Evolutionary conservation across 30 jellyfish, hydroid and myxozoan species (phyloP).

Genomic region (Phacellophora camtschatica): DNA sequence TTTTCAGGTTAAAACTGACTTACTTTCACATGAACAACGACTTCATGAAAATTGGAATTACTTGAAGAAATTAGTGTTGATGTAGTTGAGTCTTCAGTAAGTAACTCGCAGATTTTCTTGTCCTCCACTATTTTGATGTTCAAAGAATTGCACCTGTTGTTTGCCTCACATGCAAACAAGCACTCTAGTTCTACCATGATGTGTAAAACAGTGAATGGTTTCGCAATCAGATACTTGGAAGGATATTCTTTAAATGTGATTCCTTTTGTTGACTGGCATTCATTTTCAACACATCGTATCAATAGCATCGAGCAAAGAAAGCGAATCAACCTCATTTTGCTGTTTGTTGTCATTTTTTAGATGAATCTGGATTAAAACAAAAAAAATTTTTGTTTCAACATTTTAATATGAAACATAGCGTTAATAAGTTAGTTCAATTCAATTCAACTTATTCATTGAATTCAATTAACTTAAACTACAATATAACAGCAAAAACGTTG

Average conservation of each 20-base stretch:
- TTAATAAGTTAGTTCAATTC: no score
- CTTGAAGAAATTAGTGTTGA: not conserved
- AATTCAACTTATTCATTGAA: no score
- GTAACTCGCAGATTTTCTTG: slow-evolving; percentile 26
- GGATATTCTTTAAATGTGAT: not conserved
- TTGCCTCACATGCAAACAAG: slow-evolving; percentile 17
- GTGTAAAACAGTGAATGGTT: not conserved
- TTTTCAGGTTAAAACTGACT: no score
- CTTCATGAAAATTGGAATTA: slow-evolving; percentile 6
- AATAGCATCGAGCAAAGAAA: not conserved
- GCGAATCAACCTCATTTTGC: not conserved
- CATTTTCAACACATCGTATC: not conserved
- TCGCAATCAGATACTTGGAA: not conserved
- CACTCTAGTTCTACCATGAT: slow-evolving; percentile 17
- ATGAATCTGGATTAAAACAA: not conserved
- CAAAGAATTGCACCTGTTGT: slow-evolving; percentile 23
- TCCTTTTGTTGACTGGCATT: slow-evolving; percentile 41
- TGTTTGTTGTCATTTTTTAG: not conserved
- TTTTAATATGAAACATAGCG: no score
- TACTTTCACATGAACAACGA: no score
- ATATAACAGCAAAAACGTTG: no score
- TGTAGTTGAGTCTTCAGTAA: slow-evolving; percentile 16
- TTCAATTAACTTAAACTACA: no score
- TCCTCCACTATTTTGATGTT: not conserved
- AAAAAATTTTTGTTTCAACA: not conserved